Evolutionary conservation across 1,140 invertebrate genomes (phyloP), one percentile per base, ranked within the genome.

Genomic region (Aporrectodea caliginosa): DNA sequence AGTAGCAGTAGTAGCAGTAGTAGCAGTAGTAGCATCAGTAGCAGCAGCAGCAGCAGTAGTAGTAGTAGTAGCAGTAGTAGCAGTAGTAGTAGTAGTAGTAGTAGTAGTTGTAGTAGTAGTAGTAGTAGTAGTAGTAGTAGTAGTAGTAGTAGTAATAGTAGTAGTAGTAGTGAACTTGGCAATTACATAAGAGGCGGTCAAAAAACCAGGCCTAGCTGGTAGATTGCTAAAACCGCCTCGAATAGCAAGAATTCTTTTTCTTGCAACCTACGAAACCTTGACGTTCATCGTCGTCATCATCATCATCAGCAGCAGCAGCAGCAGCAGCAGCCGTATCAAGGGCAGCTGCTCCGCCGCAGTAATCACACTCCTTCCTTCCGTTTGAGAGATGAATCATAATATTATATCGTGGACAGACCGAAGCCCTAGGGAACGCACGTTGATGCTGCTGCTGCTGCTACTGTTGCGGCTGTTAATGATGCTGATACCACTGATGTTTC

Each of bases 111-210:
- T 58, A 58, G 43, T 58, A 58, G 43, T 58, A 58, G 43, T 58
- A 58, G 43, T 58, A 58, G 43, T 58, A 58, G 43, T 58, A 58
- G 43, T 58, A 58, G 43, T 58, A 58, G 43, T 58, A 58, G 43
- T 58, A 58, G 43, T 58, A 58, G 43, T 58, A 58, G 43, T 58
- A 58, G 43, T 58, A 58, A 22, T 58, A 58, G 43, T 58, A 58
- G 43, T 58, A 58, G 43, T 58, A 58, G 6, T 58, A 22, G 22
- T 58, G 22, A 22, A 58, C 22, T 58, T 12, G 22, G 43, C 43
- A 12, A 58, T 58, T 58, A 58, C 43, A 58, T 58, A 58, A 58
- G 43, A 58, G 22, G 43, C n/a, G n/a, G n/a, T n/a, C n/a, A n/a
- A n/a, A n/a, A n/a, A n/a, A n/a, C n/a, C n/a, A n/a, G n/a, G n/a